Evolutionary conservation across 2,888 invertebrate species (phyloP).

Genomic region (Noctua janthina): DNA sequence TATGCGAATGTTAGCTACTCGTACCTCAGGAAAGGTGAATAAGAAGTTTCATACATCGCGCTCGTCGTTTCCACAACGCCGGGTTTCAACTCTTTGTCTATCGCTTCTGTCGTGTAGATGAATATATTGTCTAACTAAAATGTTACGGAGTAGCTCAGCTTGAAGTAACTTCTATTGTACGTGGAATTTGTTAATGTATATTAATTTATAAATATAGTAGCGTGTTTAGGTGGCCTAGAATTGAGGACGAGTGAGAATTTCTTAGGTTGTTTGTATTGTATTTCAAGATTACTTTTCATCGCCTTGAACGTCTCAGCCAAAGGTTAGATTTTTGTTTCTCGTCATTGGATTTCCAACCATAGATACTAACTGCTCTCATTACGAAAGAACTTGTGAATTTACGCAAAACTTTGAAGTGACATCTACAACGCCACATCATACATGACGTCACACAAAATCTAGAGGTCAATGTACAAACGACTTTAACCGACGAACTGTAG

Average conservation of each 20-base stretch:
- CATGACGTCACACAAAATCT: neutral
- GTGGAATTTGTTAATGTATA: slow-evolving; percentile 25
- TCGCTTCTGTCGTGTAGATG: slow-evolving; percentile 34
- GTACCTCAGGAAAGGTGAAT: slow-evolving; percentile 43
- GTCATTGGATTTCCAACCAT: neutral
- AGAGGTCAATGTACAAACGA: neutral
- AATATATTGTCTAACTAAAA: slow-evolving; percentile 41
- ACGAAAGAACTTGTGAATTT: neutral
- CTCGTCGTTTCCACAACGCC: slow-evolving; percentile 48
- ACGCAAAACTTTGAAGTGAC: neutral
- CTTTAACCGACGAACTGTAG: neutral
- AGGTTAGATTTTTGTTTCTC: neutral
- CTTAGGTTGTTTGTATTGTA: neutral
- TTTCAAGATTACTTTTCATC: neutral
- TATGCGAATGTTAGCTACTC: slow-evolving; percentile 36
- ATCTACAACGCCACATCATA: neutral
- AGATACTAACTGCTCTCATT: neutral
- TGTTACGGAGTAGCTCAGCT: slow-evolving; percentile 10
- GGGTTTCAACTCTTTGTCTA: slow-evolving; percentile 34
- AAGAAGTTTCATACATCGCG: slow-evolving; percentile 39
- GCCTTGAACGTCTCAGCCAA: neutral
- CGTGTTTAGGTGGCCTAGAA: neutral
- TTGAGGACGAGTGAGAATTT: neutral
- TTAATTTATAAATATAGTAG: neutral
- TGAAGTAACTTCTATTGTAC: slow-evolving; percentile 17